These are phyloP conservation scores for Bucorvus abyssinicus DNA, from an alignment of 2,797 vertebrate species.

Conservation along the genomic window DNA sequence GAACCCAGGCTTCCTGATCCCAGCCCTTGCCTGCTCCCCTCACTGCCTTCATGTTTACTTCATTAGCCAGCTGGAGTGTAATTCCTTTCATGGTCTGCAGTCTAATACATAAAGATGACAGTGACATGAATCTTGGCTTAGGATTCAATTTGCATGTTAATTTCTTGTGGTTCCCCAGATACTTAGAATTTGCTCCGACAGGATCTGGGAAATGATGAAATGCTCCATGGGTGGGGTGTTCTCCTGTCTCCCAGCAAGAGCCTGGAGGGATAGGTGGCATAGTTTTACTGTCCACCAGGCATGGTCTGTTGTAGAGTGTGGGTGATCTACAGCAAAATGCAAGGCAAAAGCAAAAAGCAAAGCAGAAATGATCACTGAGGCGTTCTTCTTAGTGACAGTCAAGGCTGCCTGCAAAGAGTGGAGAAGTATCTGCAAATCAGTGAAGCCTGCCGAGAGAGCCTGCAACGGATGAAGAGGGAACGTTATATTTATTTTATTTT, in stretches of 20 bases:
- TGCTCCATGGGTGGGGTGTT: background rate
- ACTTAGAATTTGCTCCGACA: slow-evolving; percentile 27
- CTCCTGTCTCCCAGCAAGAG: background rate
- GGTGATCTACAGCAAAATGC: background rate
- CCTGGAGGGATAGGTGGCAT: background rate
- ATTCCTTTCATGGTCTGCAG: slow-evolving; percentile 1
- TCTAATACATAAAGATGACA: slow-evolving; percentile 49
- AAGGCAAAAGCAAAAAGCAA: background rate
- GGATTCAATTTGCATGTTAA: slow-evolving; percentile 52
- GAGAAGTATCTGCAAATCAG: background rate
- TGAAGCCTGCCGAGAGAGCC: background rate
- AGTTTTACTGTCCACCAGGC: background rate
- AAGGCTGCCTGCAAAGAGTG: background rate
- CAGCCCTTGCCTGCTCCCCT: background rate
- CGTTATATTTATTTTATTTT: no score
- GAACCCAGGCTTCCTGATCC: background rate
- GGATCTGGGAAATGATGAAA: slow-evolving; percentile 17
- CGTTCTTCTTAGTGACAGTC: background rate
- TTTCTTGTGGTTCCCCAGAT: slow-evolving; percentile 14
- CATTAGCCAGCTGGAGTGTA: background rate
- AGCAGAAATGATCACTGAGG: background rate
- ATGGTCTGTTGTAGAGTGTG: background rate
- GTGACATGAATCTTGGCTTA: slow-evolving; percentile 27
- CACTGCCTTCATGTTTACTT: background rate
- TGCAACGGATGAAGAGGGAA: background rate